These are phyloP conservation scores for Siniperca scherzeri DNA, from an alignment of 2,797 vertebrate genomes.

Conservation along the genomic window DNA sequence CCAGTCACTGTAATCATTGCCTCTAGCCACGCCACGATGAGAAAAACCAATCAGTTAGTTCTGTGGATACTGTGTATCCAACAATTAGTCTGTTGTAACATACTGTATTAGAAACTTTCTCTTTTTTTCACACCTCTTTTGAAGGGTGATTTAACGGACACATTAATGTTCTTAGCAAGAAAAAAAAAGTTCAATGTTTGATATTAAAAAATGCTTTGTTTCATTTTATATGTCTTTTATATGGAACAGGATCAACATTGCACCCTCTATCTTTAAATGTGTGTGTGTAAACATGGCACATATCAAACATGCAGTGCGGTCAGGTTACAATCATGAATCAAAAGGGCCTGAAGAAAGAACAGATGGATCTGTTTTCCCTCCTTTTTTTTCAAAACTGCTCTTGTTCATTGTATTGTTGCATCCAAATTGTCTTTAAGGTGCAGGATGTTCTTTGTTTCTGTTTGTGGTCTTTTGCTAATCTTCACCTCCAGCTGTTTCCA, in stretches of 20 bases:
- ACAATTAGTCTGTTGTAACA: constrained; percentile 86
- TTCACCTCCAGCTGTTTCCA: constrained; percentile 40
- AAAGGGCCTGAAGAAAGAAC: constrained; percentile 47
- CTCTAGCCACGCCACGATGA: constrained; percentile 77
- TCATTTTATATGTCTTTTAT: constrained; percentile 91
- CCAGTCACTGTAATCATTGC: constrained; percentile 16
- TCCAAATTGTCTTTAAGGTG: constrained; percentile 50
- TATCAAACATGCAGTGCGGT: constrained; percentile 42
- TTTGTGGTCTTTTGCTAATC: constrained; percentile 27
- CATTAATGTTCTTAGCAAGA: constrained; percentile 91
- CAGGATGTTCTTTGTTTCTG: constrained; percentile 38
- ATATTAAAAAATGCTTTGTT: constrained; percentile 92
- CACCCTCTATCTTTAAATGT: constrained; percentile 53
- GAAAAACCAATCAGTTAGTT: constrained; percentile 86
- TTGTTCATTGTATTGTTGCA: constrained; percentile 45
- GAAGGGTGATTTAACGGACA: constrained; percentile 83
- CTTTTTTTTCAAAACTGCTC: not conserved
- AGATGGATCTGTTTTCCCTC: constrained; percentile 27
- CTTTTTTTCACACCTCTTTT: constrained; percentile 91
- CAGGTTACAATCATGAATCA: constrained; percentile 55
- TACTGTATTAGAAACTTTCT: constrained; percentile 90
- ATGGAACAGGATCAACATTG: constrained; percentile 60
- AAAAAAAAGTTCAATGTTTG: constrained; percentile 90
- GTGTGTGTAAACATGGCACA: constrained; percentile 51
- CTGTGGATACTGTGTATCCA: constrained; percentile 98